Percentiles rank a stretch among this genome's conserved stretches.
Conservation (phyloP, 2,888 invertebrate species). For the Cotesia congregata region DNA sequence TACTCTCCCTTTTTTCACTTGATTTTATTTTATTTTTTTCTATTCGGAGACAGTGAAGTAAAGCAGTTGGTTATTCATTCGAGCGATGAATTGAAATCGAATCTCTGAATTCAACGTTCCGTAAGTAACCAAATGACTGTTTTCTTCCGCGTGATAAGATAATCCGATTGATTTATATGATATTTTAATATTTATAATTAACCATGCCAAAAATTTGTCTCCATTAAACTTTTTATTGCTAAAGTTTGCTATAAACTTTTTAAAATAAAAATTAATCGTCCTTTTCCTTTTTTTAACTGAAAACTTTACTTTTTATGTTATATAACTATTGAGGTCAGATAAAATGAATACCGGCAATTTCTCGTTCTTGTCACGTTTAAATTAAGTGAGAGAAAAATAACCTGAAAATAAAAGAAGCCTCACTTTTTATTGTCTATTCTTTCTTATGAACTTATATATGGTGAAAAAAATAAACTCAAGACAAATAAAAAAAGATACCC, state of each 20-base stretch:
- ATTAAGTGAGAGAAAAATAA: slow-evolving; percentile 14
- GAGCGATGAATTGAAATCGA: slow-evolving; percentile 41
- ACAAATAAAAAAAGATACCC: background rate
- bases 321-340: slow-evolving; percentile 5
- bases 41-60: slow-evolving; percentile 14
- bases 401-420: background rate
- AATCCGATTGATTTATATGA: background rate
- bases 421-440: background rate
- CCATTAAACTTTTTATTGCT: background rate
- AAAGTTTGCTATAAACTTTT: background rate
- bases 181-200: background rate
- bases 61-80: slow-evolving; percentile 40
- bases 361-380: slow-evolving; percentile 14
- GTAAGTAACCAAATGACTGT: slow-evolving; percentile 40
- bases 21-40: slow-evolving; percentile 7
- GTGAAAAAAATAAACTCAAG: background rate
- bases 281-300: background rate
- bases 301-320: background rate
- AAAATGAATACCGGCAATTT: background rate
- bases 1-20: background rate
- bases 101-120: slow-evolving; percentile 35
- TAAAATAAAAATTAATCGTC: background rate
- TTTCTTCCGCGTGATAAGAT: slow-evolving; percentile 29
- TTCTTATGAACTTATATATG: background rate
- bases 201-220: background rate